Evolutionary conservation across 2,113 vertebrate species (phyloP).

Genomic region (Pica pica): DNA sequence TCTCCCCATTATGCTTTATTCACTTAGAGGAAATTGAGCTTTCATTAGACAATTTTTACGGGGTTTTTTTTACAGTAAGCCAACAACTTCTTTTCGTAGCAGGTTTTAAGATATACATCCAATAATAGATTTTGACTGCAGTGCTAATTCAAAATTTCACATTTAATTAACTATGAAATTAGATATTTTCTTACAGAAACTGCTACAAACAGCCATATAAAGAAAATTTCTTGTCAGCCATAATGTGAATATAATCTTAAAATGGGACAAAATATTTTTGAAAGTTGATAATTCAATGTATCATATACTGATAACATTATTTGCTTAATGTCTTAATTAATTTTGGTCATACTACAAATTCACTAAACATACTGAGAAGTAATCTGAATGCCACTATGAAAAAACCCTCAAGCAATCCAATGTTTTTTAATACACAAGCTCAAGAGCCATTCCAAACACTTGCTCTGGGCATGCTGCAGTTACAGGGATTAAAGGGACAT

Average conservation of each 20-base stretch:
- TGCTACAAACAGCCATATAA: not conserved
- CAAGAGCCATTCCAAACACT: not conserved
- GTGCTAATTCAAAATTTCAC: not conserved
- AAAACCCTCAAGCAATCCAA: not conserved
- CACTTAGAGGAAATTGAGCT: not conserved
- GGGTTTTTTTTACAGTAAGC: not conserved
- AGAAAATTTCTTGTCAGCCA: not conserved
- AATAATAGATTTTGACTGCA: not conserved
- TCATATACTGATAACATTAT: not conserved
- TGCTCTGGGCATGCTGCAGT: not conserved
- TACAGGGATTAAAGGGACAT: not conserved
- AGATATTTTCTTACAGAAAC: not conserved
- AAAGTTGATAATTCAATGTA: not conserved
- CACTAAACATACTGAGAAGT: not conserved
- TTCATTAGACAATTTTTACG: not conserved
- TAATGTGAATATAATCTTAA: not conserved
- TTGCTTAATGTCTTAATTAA: not conserved
- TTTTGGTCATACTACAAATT: not conserved
- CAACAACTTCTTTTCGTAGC: not conserved
- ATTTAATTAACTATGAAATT: not conserved
- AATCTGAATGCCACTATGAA: not conserved
- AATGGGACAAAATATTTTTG: not conserved
- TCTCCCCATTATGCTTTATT: not conserved
- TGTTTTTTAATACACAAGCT: not conserved
- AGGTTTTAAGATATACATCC: not conserved